A percentile compares a stretch with the other conserved stretches of the same genome.
Conservation (phyloP, 2,797 vertebrate genomes). For the Sebastes goodei region DNA sequence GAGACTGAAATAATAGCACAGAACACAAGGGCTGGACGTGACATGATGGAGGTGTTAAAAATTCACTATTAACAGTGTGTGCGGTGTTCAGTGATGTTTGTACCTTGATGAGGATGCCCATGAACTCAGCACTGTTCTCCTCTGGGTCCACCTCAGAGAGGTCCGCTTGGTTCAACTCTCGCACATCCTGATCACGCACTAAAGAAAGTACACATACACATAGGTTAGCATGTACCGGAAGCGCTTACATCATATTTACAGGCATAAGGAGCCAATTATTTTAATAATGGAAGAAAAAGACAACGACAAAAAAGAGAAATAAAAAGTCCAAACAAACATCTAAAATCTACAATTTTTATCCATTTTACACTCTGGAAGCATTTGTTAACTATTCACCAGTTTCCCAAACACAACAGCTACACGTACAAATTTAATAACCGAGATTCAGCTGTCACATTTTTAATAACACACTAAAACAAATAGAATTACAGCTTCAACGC, state of each 20-base stretch:
- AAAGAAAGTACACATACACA: background rate
- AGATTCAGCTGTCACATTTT: background rate
- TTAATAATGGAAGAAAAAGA: background rate
- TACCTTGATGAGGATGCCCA: constrained; percentile 95
- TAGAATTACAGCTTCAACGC: background rate
- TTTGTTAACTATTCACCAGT: background rate
- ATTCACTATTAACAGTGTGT: background rate
- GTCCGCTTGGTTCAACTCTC: constrained; percentile 83
- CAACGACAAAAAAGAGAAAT: background rate
- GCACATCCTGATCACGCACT: constrained; percentile 90
- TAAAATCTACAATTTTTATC: background rate
- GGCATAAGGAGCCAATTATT: background rate
- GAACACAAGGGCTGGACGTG: background rate
- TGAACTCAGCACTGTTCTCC: constrained; percentile 94
- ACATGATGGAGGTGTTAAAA: background rate
- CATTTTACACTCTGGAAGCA: background rate
- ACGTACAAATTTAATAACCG: background rate
- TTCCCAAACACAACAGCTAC: background rate
- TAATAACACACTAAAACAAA: constrained; percentile 2
- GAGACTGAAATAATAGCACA: background rate
- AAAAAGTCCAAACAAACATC: background rate
- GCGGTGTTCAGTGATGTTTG: background rate
- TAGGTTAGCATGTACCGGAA: background rate
- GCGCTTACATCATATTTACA: background rate
- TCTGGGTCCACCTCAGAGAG: constrained; percentile 90